These are phyloP conservation scores for Yponomeuta cagnagella DNA, from an alignment of 2,888 invertebrate genomes.

Conservation along the genomic window DNA sequence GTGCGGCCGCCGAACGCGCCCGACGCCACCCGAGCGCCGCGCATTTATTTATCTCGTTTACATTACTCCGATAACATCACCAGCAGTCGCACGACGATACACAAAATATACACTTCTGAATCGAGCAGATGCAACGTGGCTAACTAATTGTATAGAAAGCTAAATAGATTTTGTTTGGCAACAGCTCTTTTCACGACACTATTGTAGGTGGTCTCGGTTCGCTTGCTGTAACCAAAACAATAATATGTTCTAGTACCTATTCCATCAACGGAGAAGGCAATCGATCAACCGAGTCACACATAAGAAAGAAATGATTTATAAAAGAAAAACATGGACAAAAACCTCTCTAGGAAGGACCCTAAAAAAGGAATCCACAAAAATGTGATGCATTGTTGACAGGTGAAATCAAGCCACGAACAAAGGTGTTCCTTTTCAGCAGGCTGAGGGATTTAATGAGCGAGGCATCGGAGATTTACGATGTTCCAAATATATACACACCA, in stretches of 20 bases:
- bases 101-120: constrained; percentile 25
- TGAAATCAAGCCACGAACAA: constrained; percentile 13
- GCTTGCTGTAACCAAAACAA: not conserved
- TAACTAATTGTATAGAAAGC: not conserved
- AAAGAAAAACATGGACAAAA: not conserved
- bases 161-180: not conserved
- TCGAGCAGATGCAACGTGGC: constrained; percentile 28
- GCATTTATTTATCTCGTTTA: constrained; percentile 23
- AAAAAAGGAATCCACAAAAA: constrained; percentile 13
- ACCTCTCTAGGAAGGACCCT: not conserved
- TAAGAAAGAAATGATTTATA: not conserved
- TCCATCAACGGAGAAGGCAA: not conserved
- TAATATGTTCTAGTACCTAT: not conserved
- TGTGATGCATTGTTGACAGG: constrained; percentile 16
- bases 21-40: constrained; percentile 35
- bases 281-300: not conserved
- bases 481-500: not conserved
- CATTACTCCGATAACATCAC: constrained; percentile 9
- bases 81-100: not conserved
- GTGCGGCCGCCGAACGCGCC: constrained; percentile 36
- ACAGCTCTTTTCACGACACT: constrained; percentile 2
- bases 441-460: not conserved
- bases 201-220: not conserved
- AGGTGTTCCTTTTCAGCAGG: constrained; percentile 15
- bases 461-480: not conserved